Evolutionary conservation across 2,888 invertebrate species (phyloP).

Genomic region (Xestobium rufovillosum): DNA sequence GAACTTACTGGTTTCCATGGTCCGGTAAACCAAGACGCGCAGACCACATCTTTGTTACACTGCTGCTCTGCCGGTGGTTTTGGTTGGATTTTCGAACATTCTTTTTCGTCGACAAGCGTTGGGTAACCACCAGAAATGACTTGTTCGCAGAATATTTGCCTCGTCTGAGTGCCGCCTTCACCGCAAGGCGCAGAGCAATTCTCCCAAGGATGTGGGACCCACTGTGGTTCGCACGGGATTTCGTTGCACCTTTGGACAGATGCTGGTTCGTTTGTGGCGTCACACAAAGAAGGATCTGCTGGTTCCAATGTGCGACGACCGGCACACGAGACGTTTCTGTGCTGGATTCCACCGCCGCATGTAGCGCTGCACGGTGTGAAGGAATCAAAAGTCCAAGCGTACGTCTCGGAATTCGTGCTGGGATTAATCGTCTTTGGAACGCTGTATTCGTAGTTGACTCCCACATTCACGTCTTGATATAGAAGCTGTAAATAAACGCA

Average conservation of each 20-base stretch:
- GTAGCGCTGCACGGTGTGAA: constrained; percentile 76
- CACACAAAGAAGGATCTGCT: constrained; percentile 72
- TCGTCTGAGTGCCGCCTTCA: constrained; percentile 59
- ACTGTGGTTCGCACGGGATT: constrained; percentile 71
- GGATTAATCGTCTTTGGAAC: constrained; percentile 65
- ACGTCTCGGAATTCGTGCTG: constrained; percentile 61
- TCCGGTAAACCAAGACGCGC: constrained; percentile 81
- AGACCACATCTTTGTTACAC: constrained; percentile 70
- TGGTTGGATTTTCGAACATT: constrained; percentile 63
- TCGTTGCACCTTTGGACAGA: constrained; percentile 65
- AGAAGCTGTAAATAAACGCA: constrained; percentile 51
- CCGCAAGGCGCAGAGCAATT: constrained; percentile 80
- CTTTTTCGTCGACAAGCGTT: constrained; percentile 64
- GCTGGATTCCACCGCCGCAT: constrained; percentile 86
- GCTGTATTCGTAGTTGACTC: constrained; percentile 85
- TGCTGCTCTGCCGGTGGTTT: constrained; percentile 61
- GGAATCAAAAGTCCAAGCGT: constrained; percentile 74
- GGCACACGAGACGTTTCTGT: constrained; percentile 72
- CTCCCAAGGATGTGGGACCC: constrained; percentile 73
- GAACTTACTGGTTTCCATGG: constrained; percentile 83
- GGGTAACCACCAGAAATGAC: constrained; percentile 64
- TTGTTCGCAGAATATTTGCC: constrained; percentile 74
- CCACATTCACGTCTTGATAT: constrained; percentile 76
- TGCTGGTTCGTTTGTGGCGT: constrained; percentile 64
- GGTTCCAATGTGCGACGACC: constrained; percentile 62